Conservation (phyloP, 2,113 vertebrate species). For the Pachycephala philippinensis region DNA sequence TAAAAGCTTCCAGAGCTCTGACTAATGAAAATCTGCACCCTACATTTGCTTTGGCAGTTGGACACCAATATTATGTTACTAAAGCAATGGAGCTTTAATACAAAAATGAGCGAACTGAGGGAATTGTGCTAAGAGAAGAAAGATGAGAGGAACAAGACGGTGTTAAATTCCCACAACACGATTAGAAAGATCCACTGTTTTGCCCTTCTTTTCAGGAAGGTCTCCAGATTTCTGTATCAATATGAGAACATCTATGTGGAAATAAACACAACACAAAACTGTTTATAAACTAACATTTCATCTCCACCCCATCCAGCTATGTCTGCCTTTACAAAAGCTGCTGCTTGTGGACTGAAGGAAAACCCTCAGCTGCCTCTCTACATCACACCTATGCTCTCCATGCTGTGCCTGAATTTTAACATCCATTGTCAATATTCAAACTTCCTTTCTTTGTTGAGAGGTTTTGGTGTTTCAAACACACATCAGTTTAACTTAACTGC, state of each 20-base stretch:
- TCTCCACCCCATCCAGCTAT: neutral
- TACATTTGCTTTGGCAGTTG: constrained; percentile 24
- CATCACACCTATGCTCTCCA: neutral
- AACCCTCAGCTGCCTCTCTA: neutral
- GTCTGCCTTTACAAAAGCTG: neutral
- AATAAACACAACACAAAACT: neutral
- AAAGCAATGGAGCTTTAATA: neutral
- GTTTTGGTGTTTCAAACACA: neutral
- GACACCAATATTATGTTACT: neutral
- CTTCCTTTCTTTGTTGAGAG: neutral
- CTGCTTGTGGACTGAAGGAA: neutral
- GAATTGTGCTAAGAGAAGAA: neutral
- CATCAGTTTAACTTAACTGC: neutral
- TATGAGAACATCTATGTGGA: neutral
- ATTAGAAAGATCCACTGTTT: neutral
- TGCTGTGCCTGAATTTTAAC: neutral
- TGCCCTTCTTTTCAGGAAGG: neutral
- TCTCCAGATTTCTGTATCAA: neutral
- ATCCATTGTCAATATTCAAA: neutral
- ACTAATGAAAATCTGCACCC: neutral
- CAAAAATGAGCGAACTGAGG: neutral
- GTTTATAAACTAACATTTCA: neutral
- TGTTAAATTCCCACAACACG: neutral
- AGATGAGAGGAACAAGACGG: neutral
- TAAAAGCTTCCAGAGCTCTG: constrained; percentile 3